These are phyloP conservation scores for Fragum fragum DNA, from an alignment of 2,888 invertebrate species.

Conservation along the genomic window DNA sequence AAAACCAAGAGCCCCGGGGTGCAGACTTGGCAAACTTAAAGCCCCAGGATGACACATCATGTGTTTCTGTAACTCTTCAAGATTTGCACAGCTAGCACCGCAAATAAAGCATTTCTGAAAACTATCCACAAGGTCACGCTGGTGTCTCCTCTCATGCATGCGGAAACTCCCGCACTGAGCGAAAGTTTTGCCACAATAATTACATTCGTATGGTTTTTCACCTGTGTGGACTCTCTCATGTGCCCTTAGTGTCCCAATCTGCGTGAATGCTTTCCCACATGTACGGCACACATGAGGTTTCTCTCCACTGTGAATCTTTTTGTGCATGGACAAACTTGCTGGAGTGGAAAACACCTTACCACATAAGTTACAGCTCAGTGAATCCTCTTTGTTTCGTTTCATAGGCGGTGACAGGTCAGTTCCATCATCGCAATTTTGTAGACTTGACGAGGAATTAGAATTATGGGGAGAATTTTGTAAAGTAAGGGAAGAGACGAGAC, in stretches of 20 bases:
- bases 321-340: constrained; percentile 80
- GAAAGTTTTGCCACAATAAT: constrained; percentile 79
- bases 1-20: constrained; percentile 58
- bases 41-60: constrained; percentile 78
- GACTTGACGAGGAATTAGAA: constrained; percentile 28
- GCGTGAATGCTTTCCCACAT: constrained; percentile 83
- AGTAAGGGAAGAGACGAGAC: background rate
- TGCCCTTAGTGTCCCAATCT: constrained; percentile 82
- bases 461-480: constrained; percentile 32
- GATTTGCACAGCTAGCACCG: constrained; percentile 77
- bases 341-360: constrained; percentile 82
- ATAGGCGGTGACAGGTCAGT: constrained; percentile 59
- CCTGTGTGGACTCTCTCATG: constrained; percentile 83
- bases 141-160: constrained; percentile 83
- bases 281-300: constrained; percentile 77
- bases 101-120: constrained; percentile 80
- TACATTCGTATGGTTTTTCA: constrained; percentile 82
- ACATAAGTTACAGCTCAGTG: constrained; percentile 77
- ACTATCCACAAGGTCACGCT: constrained; percentile 75
- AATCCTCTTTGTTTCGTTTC: constrained; percentile 46
- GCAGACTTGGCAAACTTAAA: constrained; percentile 53
- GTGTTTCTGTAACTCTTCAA: constrained; percentile 80
- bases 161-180: constrained; percentile 83
- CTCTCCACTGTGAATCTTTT: constrained; percentile 82
- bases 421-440: constrained; percentile 54